phyloP scores from a whole-genome alignment of 2,888 invertebrate species.

The Leptopterna dolabrata region DNA sequence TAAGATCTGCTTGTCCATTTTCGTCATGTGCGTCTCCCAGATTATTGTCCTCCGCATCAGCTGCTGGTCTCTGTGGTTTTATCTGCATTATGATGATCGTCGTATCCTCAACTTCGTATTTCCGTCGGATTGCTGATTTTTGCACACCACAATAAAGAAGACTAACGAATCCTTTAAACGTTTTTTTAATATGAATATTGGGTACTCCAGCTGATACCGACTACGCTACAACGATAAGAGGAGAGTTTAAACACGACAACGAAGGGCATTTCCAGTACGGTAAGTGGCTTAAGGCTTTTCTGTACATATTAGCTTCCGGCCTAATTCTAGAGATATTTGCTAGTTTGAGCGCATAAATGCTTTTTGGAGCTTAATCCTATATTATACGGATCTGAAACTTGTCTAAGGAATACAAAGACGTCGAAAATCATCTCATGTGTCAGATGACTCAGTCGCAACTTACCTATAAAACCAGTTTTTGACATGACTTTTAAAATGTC shows the following conservation, averaged over 20 bases:
- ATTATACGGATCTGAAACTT: too few species aligned
- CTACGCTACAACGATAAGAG: slow-evolving; percentile 45
- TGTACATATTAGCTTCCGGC: slow-evolving; percentile 30
- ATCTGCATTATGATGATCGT: neutral
- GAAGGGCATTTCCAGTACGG: slow-evolving; percentile 57
- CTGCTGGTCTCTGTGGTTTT: neutral
- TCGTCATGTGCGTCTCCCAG: neutral
- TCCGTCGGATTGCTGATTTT: neutral
- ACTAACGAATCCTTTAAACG: neutral
- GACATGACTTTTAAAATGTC: too few species aligned
- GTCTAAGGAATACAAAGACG: too few species aligned
- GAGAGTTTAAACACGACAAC: slow-evolving; percentile 58
- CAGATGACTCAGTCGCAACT: too few species aligned
- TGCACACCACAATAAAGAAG: neutral
- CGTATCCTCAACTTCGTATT: neutral
- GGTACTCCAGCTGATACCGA: slow-evolving; percentile 55
- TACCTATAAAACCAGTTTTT: too few species aligned
- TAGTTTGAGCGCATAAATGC: neutral
- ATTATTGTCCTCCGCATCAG: neutral
- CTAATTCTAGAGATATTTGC: neutral
- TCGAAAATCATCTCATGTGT: too few species aligned
- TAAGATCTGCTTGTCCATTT: neutral
- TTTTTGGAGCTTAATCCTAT: neutral
- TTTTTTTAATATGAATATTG: slow-evolving; percentile 30
- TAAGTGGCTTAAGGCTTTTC: slow-evolving; percentile 52